A percentile compares a stretch with the other conserved stretches of the same genome.
These are phyloP conservation scores for Parazoanthus darwini DNA, from an alignment of 92 coral and sea anemone genomes.

Conservation along the genomic window DNA sequence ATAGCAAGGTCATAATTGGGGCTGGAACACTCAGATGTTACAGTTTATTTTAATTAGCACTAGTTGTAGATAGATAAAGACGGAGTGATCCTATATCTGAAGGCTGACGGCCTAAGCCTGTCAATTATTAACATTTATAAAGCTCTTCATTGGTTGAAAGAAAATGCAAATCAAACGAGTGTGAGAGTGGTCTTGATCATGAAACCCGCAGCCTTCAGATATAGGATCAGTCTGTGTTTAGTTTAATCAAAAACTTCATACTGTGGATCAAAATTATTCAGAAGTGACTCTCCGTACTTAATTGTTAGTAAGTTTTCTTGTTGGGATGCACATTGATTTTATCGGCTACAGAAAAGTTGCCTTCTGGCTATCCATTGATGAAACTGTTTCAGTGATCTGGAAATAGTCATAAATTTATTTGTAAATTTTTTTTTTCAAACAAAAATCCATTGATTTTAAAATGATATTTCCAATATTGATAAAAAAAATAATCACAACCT, in stretches of 20 bases:
- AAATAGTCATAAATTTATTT: background rate
- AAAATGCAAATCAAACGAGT: too few species aligned
- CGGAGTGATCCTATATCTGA: background rate
- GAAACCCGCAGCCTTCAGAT: too few species aligned
- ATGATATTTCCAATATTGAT: background rate
- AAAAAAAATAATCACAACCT: background rate
- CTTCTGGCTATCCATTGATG: background rate
- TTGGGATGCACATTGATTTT: too few species aligned
- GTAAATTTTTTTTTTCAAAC: background rate
- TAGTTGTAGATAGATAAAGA: background rate
- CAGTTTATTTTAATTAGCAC: background rate
- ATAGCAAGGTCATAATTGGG: background rate
- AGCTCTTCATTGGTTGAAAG: too few species aligned
- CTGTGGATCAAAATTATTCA: background rate
- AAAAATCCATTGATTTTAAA: background rate
- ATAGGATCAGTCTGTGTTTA: too few species aligned
- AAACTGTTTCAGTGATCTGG: background rate
- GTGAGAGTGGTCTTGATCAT: too few species aligned
- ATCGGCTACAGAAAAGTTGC: background rate
- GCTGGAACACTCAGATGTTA: background rate
- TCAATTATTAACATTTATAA: too few species aligned
- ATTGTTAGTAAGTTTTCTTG: too few species aligned
- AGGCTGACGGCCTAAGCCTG: too few species aligned
- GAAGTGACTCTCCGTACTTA: too few species aligned
- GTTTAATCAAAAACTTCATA: background rate